Evolutionary conservation across 2,888 invertebrate genomes (phyloP).

Genomic region (Hypselothyrea guttata): DNA sequence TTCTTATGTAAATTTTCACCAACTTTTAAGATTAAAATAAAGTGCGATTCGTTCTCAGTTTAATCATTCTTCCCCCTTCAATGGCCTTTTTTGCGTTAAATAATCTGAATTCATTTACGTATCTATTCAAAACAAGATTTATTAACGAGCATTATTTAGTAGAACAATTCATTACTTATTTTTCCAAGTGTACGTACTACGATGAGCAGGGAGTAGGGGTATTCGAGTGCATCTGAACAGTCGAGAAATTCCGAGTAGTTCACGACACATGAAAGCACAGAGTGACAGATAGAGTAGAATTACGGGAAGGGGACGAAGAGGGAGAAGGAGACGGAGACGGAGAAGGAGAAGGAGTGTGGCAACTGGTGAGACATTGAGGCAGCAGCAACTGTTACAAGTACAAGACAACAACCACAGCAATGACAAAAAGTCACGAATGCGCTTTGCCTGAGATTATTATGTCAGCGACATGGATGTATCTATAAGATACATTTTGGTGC

Average conservation of each 20-base stretch:
- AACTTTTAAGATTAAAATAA: no score
- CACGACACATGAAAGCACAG: slow-evolving; percentile 38
- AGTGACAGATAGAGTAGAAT: no score
- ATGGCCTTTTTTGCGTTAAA: no score
- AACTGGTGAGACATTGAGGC: slow-evolving; percentile 54
- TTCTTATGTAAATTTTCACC: no score
- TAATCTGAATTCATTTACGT: no score
- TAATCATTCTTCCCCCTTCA: no score
- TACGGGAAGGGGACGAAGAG: background rate
- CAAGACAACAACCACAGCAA: slow-evolving; percentile 16
- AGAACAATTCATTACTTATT: no score
- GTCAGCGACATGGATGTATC: slow-evolving; percentile 65
- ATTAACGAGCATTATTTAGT: no score
- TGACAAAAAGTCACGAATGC: slow-evolving; percentile 17
- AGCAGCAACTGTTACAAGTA: slow-evolving; percentile 17
- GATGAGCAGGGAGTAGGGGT: background rate
- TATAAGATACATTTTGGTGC: slow-evolving; percentile 65
- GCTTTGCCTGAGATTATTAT: slow-evolving; percentile 52
- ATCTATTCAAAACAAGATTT: no score
- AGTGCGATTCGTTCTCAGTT: no score
- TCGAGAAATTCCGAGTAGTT: slow-evolving; percentile 29
- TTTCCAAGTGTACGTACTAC: no score
- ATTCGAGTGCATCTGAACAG: no score
- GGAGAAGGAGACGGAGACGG: slow-evolving; percentile 5
- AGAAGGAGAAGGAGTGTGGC: slow-evolving; percentile 32